Evolutionary conservation across 2,113 vertebrate species (phyloP).

Genomic region (Benitochromis conjunctus): DNA sequence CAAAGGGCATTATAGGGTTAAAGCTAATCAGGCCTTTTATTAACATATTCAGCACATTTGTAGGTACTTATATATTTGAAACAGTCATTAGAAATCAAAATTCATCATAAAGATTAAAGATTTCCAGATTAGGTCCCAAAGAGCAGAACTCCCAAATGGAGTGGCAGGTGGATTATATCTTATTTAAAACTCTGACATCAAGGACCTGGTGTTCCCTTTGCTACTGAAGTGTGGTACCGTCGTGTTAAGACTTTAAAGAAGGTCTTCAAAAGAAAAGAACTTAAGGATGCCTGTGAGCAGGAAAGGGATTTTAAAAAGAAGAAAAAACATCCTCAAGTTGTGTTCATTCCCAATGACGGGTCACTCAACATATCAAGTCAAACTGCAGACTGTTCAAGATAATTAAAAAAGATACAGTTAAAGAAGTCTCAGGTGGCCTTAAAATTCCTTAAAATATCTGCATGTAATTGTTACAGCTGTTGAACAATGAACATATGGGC

Average conservation of each 20-base stretch:
- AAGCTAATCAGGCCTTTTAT: background rate
- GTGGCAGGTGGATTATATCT: background rate
- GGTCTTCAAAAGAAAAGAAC: background rate
- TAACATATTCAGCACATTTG: background rate
- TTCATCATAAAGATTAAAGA: background rate
- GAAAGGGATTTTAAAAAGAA: background rate
- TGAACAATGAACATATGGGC: background rate
- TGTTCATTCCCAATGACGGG: rapidly evolving
- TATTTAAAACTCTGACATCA: background rate
- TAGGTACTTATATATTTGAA: background rate
- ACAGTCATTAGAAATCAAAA: background rate
- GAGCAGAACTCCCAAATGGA: background rate
- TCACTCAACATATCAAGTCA: background rate
- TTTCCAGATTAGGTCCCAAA: background rate
- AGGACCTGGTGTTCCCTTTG: background rate
- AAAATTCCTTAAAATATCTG: rapidly evolving
- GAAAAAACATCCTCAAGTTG: background rate
- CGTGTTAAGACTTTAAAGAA: background rate
- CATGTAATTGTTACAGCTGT: background rate
- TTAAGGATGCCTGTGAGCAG: background rate
- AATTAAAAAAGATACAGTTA: background rate
- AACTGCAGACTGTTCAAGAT: background rate
- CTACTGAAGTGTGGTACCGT: background rate
- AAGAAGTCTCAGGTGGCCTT: background rate
- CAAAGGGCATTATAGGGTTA: no score